A percentile compares a stretch with the other conserved stretches of the same genome.
Conservation (phyloP, 2,113 vertebrate species). For the Aleadryas rufinucha region DNA sequence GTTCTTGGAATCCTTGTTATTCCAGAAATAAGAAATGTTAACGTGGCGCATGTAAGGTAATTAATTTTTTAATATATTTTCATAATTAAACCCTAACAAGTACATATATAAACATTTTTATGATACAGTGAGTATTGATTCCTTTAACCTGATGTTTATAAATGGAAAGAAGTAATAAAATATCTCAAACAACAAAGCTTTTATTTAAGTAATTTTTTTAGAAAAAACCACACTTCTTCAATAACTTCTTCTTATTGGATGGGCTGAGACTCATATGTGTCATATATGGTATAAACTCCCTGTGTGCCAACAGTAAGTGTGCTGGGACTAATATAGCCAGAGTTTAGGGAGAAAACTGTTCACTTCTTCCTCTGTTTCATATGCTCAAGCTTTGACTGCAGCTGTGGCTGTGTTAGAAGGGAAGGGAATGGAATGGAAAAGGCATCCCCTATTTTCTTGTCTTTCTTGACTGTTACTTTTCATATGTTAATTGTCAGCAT, state of each 20-base stretch:
- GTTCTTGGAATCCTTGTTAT: neutral
- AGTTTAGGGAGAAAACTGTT: neutral
- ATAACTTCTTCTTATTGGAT: neutral
- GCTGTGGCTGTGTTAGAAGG: neutral
- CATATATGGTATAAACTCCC: neutral
- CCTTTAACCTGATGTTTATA: neutral
- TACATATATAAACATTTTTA: neutral
- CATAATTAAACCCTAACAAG: neutral
- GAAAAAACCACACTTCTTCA: fast-evolving
- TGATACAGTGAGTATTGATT: neutral
- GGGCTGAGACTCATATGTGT: neutral
- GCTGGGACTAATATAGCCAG: neutral
- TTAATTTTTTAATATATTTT: neutral
- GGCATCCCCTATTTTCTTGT: neutral
- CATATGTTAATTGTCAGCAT: neutral
- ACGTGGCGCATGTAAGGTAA: neutral
- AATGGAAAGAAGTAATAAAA: neutral
- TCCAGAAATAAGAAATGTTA: neutral
- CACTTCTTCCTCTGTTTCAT: neutral
- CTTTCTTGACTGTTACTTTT: neutral
- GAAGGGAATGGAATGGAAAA: neutral
- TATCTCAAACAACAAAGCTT: neutral
- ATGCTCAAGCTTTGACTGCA: neutral
- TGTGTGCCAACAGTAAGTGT: neutral
- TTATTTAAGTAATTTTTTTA: neutral